Evolutionary conservation across 2,113 vertebrate genomes (phyloP).

Genomic region (Chrysochloris asiatica): DNA sequence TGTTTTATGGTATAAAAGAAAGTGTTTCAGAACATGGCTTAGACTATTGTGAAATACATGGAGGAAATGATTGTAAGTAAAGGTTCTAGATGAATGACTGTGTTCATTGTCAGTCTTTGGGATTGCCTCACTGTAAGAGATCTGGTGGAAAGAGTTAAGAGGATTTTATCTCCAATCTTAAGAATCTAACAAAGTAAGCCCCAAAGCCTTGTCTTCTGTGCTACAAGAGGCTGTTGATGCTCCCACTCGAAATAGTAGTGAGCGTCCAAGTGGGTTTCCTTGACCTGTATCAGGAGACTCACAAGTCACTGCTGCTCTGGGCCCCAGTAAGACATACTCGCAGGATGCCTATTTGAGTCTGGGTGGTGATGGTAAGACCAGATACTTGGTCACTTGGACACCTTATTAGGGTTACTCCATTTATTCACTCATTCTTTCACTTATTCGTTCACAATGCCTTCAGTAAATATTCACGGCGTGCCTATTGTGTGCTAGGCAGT

Average conservation of each 20-base stretch:
- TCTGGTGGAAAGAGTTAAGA: neutral
- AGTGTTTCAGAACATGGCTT: slow-evolving; percentile 10
- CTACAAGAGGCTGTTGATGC: neutral
- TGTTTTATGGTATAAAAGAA: slow-evolving; percentile 35
- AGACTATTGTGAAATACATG: slow-evolving; percentile 16
- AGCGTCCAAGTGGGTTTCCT: neutral
- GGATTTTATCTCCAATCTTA: neutral
- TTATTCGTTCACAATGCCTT: neutral
- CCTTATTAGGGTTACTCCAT: neutral
- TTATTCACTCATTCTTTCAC: neutral
- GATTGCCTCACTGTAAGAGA: neutral
- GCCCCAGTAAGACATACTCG: neutral
- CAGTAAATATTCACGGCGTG: neutral
- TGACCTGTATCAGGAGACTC: neutral
- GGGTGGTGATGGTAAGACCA: neutral
- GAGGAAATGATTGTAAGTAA: slow-evolving; percentile 23
- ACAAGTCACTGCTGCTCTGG: neutral
- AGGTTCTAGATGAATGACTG: neutral
- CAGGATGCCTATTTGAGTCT: neutral
- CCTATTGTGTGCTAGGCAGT: neutral
- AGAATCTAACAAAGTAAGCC: slow-evolving; percentile 20
- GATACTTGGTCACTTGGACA: neutral
- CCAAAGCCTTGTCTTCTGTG: neutral
- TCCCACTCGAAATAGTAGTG: neutral
- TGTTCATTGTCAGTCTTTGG: neutral